A percentile compares a stretch with the other conserved stretches of the same genome.
These are phyloP conservation scores for Zonitis immaculata DNA, from an alignment of 2,888 invertebrate genomes.

Conservation along the genomic window DNA sequence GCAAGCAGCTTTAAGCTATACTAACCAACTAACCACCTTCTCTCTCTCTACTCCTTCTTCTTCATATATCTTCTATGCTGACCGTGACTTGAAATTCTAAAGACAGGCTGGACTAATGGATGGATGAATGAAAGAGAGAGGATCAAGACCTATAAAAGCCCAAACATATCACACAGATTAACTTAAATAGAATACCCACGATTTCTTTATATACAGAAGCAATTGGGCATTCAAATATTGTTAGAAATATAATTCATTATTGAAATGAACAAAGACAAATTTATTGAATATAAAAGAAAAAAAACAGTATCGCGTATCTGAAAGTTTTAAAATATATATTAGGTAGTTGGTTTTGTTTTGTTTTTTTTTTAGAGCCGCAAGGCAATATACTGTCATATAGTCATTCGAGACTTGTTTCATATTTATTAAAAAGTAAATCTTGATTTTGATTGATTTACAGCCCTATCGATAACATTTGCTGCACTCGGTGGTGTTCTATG, in stretches of 20 bases:
- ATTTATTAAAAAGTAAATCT: conserved; percentile 42
- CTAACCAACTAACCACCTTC: neutral
- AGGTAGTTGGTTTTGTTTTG: too few species aligned
- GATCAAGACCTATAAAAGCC: conserved; percentile 11
- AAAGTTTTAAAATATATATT: too few species aligned
- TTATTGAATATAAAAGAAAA: too few species aligned
- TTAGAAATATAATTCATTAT: too few species aligned
- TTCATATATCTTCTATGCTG: conserved; percentile 44
- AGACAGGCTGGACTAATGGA: conserved; percentile 31
- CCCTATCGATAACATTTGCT: conserved; percentile 44
- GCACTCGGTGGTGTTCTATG: conserved; percentile 34
- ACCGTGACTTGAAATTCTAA: conserved; percentile 48
- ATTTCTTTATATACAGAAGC: too few species aligned
- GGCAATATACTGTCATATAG: conserved; percentile 29
- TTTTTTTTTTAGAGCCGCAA: conserved; percentile 7
- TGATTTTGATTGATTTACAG: conserved; percentile 43
- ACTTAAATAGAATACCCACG: too few species aligned
- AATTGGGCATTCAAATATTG: too few species aligned
- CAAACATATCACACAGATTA: neutral
- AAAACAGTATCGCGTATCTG: too few species aligned
- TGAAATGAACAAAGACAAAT: too few species aligned
- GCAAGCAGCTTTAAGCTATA: neutral
- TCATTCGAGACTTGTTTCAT: conserved; percentile 27
- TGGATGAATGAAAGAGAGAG: conserved; percentile 21
- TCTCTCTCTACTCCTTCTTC: conserved; percentile 17